Evolutionary conservation across 2,888 invertebrate genomes (phyloP).

Genomic region (Nezara viridula): DNA sequence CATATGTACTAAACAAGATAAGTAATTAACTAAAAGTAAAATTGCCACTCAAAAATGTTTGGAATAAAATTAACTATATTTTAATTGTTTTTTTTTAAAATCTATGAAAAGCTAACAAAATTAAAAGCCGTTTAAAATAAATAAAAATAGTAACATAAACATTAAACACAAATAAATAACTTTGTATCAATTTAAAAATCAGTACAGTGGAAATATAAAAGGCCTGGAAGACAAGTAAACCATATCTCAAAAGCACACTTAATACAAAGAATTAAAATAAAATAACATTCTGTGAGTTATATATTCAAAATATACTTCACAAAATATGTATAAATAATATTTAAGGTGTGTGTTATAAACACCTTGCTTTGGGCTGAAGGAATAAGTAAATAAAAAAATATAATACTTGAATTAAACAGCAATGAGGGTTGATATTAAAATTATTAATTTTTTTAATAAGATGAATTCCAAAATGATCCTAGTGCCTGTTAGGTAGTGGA

Average conservation of each 20-base stretch:
- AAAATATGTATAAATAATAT: background rate
- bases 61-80: background rate
- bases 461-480: constrained; percentile 33
- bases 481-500: constrained; percentile 49
- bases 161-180: constrained; percentile 8
- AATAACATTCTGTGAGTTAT: background rate
- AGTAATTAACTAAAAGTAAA: background rate
- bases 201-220: background rate
- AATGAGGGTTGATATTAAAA: background rate
- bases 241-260: background rate
- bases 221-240: constrained; percentile 20
- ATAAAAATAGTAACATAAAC: background rate
- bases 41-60: background rate
- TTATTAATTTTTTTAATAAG: background rate
- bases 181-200: background rate
- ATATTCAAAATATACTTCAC: background rate
- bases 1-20: background rate
- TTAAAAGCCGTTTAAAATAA: background rate
- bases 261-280: background rate
- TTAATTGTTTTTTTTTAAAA: background rate
- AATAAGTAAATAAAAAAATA: background rate
- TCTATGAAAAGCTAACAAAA: background rate
- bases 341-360: background rate
- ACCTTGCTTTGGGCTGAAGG: background rate
- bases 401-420: background rate